Evolutionary conservation across 1,140 invertebrate genomes (phyloP).

Genomic region (Meloidogyne chitwoodi): DNA sequence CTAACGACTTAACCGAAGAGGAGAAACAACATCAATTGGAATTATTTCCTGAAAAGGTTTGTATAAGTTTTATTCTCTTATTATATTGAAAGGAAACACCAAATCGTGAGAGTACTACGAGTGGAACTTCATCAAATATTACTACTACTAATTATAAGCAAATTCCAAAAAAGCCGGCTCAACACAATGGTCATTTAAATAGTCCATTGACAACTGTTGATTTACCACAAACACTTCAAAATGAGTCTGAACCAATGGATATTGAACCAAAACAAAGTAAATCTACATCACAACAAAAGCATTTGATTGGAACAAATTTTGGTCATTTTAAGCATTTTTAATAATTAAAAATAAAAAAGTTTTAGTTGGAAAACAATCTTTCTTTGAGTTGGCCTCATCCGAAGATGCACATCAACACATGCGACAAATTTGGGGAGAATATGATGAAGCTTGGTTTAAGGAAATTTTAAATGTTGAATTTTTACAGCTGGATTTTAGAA

Average conservation of each 20-base stretch:
- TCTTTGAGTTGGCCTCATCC: neutral
- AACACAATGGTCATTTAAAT: neutral
- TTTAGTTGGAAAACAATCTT: neutral
- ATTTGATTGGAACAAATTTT: neutral
- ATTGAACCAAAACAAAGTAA: neutral
- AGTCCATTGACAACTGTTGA: neutral
- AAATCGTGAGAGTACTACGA: neutral
- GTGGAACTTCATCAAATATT: neutral
- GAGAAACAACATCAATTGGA: neutral
- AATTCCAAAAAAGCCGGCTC: neutral
- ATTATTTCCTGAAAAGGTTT: neutral
- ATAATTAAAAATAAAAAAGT: neutral
- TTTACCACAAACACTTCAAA: neutral
- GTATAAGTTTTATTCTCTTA: neutral
- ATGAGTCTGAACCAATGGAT: neutral
- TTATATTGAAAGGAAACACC: neutral
- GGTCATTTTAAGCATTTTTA: neutral
- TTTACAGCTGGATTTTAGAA: constrained; percentile 13
- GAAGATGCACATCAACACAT: neutral
- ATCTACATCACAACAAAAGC: neutral
- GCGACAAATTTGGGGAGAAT: neutral
- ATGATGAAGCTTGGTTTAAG: neutral
- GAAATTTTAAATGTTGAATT: neutral
- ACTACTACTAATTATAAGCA: neutral
- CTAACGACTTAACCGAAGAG: neutral